Evolutionary conservation across 1,140 invertebrate genomes (phyloP).

Genomic region (Calephelis nemesis): DNA sequence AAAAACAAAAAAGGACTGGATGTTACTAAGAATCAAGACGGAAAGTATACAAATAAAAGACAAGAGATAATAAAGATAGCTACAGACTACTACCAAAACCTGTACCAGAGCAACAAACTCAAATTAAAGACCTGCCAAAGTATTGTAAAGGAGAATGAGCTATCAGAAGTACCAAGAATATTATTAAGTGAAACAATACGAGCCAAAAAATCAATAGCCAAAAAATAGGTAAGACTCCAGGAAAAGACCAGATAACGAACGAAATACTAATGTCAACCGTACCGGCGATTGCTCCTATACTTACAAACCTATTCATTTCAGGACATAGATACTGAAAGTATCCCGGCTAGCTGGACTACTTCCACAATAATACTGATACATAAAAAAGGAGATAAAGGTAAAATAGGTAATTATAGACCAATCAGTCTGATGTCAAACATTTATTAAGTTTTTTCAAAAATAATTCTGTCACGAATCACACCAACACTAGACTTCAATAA

Average conservation of each 20-base stretch:
- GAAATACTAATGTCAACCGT: neutral
- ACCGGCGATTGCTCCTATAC: neutral
- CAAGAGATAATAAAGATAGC: too few species aligned
- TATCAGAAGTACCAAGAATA: neutral
- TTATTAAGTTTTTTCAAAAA: too few species aligned
- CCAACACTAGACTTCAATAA: too few species aligned
- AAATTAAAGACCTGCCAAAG: too few species aligned
- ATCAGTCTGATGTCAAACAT: too few species aligned
- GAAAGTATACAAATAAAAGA: too few species aligned
- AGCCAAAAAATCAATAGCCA: neutral
- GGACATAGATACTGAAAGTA: neutral
- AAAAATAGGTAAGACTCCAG: constrained; percentile 4
- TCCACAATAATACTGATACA: neutral
- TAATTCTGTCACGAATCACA: too few species aligned
- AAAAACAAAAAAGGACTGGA: too few species aligned
- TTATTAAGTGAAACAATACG: neutral
- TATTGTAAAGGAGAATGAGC: neutral
- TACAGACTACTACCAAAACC: too few species aligned
- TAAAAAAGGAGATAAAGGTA: too few species aligned
- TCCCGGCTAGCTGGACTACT: neutral
- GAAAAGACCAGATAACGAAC: neutral
- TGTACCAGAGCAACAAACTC: neutral
- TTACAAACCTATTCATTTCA: neutral
- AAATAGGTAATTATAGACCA: too few species aligned
- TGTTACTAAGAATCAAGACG: too few species aligned